A percentile compares a stretch with the other conserved stretches of the same genome.
These are phyloP conservation scores for Caerostris darwini DNA, from an alignment of 1,140 invertebrate species.

Conservation along the genomic window DNA sequence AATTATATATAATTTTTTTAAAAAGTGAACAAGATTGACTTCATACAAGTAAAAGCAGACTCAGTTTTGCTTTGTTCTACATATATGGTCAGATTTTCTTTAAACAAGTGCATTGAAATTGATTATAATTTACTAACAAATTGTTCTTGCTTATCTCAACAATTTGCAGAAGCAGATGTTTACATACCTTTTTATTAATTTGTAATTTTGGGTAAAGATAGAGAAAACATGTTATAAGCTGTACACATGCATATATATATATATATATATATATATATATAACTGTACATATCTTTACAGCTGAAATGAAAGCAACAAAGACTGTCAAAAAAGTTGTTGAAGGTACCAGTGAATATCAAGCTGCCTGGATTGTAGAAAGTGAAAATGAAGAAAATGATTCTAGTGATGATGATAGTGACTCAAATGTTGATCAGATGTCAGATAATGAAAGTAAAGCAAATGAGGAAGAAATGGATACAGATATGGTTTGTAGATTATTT, in stretches of 20 bases:
- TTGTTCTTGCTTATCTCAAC: background rate
- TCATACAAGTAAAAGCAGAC: too few relatives aligned
- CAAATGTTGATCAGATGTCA: background rate
- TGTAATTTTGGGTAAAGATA: background rate
- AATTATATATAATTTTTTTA: too few relatives aligned
- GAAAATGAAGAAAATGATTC: slow-evolving; percentile 80
- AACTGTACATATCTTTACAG: background rate
- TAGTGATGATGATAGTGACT: slow-evolving; percentile 63
- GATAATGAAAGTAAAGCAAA: slow-evolving; percentile 6
- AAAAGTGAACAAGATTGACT: too few relatives aligned
- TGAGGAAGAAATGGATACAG: slow-evolving; percentile 34
- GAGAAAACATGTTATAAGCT: background rate
- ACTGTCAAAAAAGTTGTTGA: slow-evolving; percentile 92
- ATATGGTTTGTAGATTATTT: background rate
- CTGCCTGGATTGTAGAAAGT: slow-evolving; percentile 94
- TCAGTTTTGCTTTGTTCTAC: too few relatives aligned
- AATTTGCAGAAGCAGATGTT: background rate
- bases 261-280: too few relatives aligned
- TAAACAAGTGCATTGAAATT: too few relatives aligned
- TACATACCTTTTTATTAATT: background rate
- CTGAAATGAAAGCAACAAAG: slow-evolving; percentile 82
- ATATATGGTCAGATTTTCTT: too few relatives aligned
- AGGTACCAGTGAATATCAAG: slow-evolving; percentile 97
- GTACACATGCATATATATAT: background rate
- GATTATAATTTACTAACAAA: too few relatives aligned